phyloP scores from a whole-genome alignment of 2,797 vertebrate species.

The Adelosebastes latens region DNA sequence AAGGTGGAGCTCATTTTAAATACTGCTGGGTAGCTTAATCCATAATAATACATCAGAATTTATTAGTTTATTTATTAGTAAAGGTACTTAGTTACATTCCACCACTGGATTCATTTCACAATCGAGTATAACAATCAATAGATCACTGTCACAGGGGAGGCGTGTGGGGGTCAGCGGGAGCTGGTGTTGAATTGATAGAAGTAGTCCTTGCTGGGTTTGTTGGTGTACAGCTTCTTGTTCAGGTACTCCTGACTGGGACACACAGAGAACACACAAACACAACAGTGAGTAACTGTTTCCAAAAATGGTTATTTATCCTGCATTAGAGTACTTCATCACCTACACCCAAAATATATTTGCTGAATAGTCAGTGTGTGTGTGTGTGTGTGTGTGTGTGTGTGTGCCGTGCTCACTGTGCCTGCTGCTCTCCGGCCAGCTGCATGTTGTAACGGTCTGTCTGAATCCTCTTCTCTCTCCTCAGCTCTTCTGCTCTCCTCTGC shows the following conservation, averaged over 20 bases:
- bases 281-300: not conserved
- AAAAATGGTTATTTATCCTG: not conserved
- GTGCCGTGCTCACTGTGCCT: constrained; percentile 67
- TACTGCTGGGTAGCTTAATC: too few species aligned
- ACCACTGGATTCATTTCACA: constrained; percentile 9
- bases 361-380: not conserved
- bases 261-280: constrained; percentile 48
- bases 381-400: too few species aligned
- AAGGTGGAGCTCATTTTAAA: too few species aligned
- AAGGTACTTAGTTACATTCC: too few species aligned
- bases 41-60: too few species aligned
- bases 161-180: constrained; percentile 74
- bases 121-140: not conserved
- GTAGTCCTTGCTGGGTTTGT: constrained; percentile 78
- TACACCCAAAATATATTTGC: constrained; percentile 10
- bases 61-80: too few species aligned
- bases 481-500: constrained; percentile 57
- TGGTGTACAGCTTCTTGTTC: constrained; percentile 81
- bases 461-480: constrained; percentile 69
- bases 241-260: constrained; percentile 79
- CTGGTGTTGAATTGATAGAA: constrained; percentile 81
- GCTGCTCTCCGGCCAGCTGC: constrained; percentile 81
- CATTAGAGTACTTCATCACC: not conserved
- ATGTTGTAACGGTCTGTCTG: constrained; percentile 72
- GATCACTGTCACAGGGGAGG: not conserved